Conservation (phyloP, 2,888 invertebrate species). For the Scelioninae gen. 2 region DNA sequence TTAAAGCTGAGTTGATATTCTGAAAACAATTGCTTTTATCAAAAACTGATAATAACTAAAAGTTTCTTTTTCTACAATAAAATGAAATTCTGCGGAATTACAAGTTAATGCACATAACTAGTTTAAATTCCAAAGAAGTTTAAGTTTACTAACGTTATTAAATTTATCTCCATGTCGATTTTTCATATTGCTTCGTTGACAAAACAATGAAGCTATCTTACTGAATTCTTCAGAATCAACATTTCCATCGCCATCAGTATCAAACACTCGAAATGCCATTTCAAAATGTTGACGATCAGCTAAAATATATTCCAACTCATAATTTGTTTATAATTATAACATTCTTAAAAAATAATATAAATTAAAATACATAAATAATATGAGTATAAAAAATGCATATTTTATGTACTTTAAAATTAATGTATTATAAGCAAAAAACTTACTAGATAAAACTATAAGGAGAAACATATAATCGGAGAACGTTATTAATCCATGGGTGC, state of each 20-base stretch:
- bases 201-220: slow-evolving; percentile 94
- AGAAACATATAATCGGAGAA: slow-evolving; percentile 99
- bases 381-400: no score
- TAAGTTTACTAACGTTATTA: slow-evolving; percentile 96
- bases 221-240: slow-evolving; percentile 99
- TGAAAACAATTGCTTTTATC: no score
- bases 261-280: slow-evolving; percentile 99
- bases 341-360: no score
- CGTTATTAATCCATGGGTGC: slow-evolving; percentile 96
- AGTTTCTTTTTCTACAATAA: no score
- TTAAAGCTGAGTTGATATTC: slow-evolving; percentile 95
- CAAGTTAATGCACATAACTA: no score
- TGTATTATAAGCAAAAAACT: slow-evolving; percentile 73
- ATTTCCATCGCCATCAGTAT: slow-evolving; percentile 98
- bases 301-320: no score
- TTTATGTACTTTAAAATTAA: no score
- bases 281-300: slow-evolving; percentile 98
- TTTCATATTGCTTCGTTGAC: slow-evolving; percentile 97
- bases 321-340: no score
- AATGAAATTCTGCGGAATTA: no score
- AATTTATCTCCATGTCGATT: slow-evolving; percentile 96
- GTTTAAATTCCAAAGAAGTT: no score
- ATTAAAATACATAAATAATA: not conserved
- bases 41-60: not conserved
- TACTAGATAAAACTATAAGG: slow-evolving; percentile 97